phyloP scores from a whole-genome alignment of 2,797 vertebrate species.

The Gila robusta region DNA sequence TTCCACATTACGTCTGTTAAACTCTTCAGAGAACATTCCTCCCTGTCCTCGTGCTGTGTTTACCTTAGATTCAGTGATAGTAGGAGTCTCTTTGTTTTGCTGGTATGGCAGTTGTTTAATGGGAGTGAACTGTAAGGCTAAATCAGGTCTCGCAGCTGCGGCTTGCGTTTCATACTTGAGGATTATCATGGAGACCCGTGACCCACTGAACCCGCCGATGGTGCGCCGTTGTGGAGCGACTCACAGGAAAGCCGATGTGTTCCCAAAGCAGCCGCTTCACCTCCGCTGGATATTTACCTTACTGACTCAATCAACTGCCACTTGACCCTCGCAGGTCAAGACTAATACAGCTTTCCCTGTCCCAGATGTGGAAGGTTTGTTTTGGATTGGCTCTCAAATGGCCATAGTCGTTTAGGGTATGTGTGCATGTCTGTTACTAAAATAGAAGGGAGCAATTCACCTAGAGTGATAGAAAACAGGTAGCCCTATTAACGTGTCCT shows the following conservation, averaged over 20 bases:
- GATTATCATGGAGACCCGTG: constrained; percentile 79
- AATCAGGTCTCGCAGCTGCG: constrained; percentile 31
- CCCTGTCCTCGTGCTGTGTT: background rate
- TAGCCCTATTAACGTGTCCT: constrained; percentile 49
- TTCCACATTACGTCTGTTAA: constrained; percentile 13
- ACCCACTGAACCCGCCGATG: constrained; percentile 59
- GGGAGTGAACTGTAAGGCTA: constrained; percentile 31
- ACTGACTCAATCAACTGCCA: constrained; percentile 76
- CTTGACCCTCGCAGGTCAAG: constrained; percentile 78
- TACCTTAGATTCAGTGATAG: constrained; percentile 28
- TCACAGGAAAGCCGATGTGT: constrained; percentile 62
- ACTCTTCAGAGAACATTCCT: constrained; percentile 27
- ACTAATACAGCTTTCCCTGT: constrained; percentile 72
- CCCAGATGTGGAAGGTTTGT: constrained; percentile 73
- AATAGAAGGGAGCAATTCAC: constrained; percentile 47
- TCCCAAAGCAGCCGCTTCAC: constrained; percentile 69
- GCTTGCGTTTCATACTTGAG: constrained; percentile 71
- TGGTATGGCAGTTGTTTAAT: constrained; percentile 35
- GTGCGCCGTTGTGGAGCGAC: constrained; percentile 51
- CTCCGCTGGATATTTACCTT: constrained; percentile 68
- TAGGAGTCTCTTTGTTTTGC: constrained; percentile 28
- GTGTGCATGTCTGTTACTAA: constrained; percentile 30
- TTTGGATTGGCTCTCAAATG: constrained; percentile 57
- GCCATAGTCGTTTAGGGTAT: constrained; percentile 14
- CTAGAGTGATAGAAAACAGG: constrained; percentile 54